Base-by-base conservation (phyloP, 2,888 invertebrate genomes). In the Agrotis puta region DNA sequence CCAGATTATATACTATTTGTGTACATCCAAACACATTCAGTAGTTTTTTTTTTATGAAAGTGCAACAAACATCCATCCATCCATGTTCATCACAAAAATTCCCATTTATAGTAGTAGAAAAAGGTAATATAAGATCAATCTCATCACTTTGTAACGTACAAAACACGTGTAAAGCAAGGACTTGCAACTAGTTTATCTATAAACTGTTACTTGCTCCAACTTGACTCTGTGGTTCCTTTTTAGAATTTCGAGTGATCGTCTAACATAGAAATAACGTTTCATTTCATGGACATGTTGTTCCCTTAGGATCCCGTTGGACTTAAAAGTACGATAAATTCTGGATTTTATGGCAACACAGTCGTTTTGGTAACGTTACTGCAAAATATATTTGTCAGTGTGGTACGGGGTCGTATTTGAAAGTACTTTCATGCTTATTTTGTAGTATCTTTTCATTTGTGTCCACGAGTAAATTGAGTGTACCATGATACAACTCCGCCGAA, bases 221-320 rank as follows among this genome's bases (percentile, higher is more conserved):
- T 53, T 22, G 22, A 57, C 50, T 51, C 56, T 11, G 22, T 59
- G 53, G 70, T 81, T 62, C 47, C 39, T 64, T 77, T 68, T 54
- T 11, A n/a, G 20, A 82, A 72, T 67, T 50, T 62, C 72, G 66
- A 79, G 68, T 65, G 67, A 82, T 79, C 72, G 50, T 51, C 82
- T 64, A 58, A 68, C 82, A 78, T 51, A 67, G 66, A 79, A 81
- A 79, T 82, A 79, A 68, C 64, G 62, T 78, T 79, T 68, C 67
- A 78, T 79, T 82, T 73, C 82, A 82, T 56, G 77, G 81, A 53
- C 71, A 53, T 82, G 67, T 78, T 27, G 62, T n/a, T 78, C 79
- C 79, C 82, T 58, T 43, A 73, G 68, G 79, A 9, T 27, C 14
- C 27, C n/a, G 54, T 82, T 57, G 67, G 73, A 65, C 79, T 73